Evolutionary conservation across 2,797 vertebrate species (phyloP), one percentile per base, ranked within the genome.

Genomic region (Darevskia mixta): DNA sequence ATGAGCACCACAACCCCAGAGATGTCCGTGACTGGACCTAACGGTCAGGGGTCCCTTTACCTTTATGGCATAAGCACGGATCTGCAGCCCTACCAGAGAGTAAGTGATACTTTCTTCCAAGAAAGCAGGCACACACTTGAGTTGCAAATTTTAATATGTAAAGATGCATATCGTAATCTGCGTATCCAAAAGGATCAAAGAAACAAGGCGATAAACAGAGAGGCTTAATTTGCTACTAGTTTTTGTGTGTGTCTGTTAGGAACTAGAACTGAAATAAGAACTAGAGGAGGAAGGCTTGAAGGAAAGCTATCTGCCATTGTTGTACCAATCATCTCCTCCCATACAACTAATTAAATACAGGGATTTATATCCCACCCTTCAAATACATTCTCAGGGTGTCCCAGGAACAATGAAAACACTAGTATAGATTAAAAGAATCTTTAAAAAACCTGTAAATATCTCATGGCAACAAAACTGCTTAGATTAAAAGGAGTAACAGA

Each of bases 21-120:
- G 45, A 11, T 2, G 3, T 11, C 3, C 10, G 0, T 0, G 0
- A 49, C 45, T 49, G 45, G 45, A 49, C 45, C 11, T 49, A 49
- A 49, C 10, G 10, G 10, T 49, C 45, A 49, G 3, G 45, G 45
- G 45, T 49, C 45, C 45, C 45, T 49, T 49, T 49, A 49, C 45
- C 43, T 27, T 8, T 35, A 64, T 5, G 18, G 15, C 13, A 58
- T 17, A 79, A 58, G 17, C 49, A 13, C 1, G 3, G 11, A 49
- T n/a, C 49, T 10, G 8, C 20, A 61, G 25, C 20, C 79, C 20
- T 20, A 35, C 55, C 18, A 9, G 23, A 23, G 18, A 35, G 5
- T 2, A 4, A 25, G 23, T 38, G 61, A 11, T 32, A 27, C 79
- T 58, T 61, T 45, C n/a, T 64, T 81, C 32, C 32, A 27, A 81